A percentile compares a stretch with the other conserved stretches of the same genome.
These are phyloP conservation scores for Palythoa grandiflora DNA, from an alignment of 92 coral and sea anemone species.

Conservation along the genomic window DNA sequence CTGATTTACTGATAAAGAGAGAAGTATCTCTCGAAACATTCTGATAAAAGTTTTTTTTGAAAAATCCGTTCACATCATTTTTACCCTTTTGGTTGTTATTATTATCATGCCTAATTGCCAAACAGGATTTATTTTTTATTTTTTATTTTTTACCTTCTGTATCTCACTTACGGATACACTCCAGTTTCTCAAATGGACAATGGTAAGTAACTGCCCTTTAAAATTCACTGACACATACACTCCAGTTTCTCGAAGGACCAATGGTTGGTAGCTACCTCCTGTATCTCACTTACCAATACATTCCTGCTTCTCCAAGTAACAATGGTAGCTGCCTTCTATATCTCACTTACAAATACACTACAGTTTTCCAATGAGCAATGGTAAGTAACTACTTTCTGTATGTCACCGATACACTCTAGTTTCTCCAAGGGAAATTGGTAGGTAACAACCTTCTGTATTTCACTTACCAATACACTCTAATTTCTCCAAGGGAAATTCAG, in stretches of 20 bases:
- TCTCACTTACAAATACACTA: constrained; percentile 43
- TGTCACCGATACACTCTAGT: constrained; percentile 83
- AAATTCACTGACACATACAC: constrained; percentile 42
- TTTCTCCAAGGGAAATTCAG: constrained; percentile 54
- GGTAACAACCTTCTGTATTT: constrained; percentile 80
- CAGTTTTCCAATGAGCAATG: background rate
- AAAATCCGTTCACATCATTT: too few relatives aligned
- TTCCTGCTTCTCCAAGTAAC: constrained; percentile 91
- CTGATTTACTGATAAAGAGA: too few relatives aligned
- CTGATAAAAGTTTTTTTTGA: too few relatives aligned
- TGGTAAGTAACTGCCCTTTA: constrained; percentile 71
- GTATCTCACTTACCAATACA: constrained; percentile 70
- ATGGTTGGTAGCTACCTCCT: constrained; percentile 8
- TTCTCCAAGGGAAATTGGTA: constrained; percentile 88
- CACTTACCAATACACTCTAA: constrained; percentile 8
- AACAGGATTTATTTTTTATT: too few relatives aligned
- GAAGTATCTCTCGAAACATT: too few relatives aligned
- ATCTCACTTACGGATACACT: constrained; percentile 76
- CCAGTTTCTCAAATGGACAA: constrained; percentile 92
- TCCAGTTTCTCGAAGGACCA: constrained; percentile 55
- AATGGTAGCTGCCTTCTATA: constrained; percentile 77
- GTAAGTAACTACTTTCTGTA: background rate
- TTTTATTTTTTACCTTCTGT: background rate
- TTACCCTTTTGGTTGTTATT: too few relatives aligned
- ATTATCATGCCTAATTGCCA: too few relatives aligned